Conservation (phyloP, 1,140 invertebrate genomes). For the Anagrus nilaparvatae region DNA sequence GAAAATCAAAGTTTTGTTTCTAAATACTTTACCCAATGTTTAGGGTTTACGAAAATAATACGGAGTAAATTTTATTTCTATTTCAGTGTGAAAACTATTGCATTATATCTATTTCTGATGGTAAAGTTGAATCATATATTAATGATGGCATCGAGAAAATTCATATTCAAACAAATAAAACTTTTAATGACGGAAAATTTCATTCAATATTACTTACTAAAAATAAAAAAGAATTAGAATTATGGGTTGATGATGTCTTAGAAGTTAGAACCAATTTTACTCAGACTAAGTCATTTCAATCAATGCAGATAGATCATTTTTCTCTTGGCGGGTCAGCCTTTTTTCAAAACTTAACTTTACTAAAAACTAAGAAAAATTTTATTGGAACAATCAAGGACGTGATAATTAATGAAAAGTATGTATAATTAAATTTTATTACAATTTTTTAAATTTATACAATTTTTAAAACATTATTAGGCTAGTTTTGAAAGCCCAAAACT, state of each 20-base stretch:
- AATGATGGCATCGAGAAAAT: conserved; percentile 58
- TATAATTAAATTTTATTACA: conserved; percentile 16
- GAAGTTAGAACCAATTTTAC: too few relatives aligned
- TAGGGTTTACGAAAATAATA: background rate
- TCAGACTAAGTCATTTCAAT: too few relatives aligned
- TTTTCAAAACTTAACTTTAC: too few relatives aligned
- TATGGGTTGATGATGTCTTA: conserved; percentile 57
- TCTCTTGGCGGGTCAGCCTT: too few relatives aligned
- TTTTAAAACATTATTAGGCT: too few relatives aligned
- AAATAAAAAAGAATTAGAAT: conserved; percentile 41
- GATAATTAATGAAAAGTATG: conserved; percentile 68
- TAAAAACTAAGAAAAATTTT: conserved; percentile 44
- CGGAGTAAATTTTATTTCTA: conserved; percentile 6
- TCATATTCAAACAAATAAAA: conserved; percentile 48
- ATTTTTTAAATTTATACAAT: conserved; percentile 5
- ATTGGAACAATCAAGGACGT: conserved; percentile 71
- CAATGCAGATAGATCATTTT: too few relatives aligned
- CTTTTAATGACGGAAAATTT: conserved; percentile 54
- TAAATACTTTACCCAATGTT: background rate
- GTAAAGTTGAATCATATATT: conserved; percentile 54
- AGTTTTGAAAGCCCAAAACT: too few relatives aligned
- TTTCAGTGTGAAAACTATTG: conserved; percentile 50
- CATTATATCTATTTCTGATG: conserved; percentile 53
- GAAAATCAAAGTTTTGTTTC: conserved; percentile 3
- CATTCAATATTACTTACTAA: conserved; percentile 51